A percentile compares a stretch with the other conserved stretches of the same genome.
These are phyloP conservation scores for Cistogaster globosa DNA, from an alignment of 2,888 invertebrate genomes.

Conservation along the genomic window DNA sequence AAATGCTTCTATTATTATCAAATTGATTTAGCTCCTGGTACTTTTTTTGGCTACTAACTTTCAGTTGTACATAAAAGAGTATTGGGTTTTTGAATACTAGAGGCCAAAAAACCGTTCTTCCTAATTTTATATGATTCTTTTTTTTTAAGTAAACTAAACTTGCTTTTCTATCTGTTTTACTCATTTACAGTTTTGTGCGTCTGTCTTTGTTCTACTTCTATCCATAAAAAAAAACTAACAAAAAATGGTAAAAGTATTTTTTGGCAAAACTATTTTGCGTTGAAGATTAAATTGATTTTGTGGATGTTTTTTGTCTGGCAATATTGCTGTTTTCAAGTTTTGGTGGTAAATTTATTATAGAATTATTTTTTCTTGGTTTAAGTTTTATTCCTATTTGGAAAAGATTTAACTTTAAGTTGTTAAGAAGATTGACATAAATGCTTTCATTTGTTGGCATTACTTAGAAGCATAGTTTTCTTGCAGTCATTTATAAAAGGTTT, in stretches of 20 bases:
- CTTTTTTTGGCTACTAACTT: too few species aligned
- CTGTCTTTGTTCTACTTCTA: background rate
- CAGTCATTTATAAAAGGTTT: background rate
- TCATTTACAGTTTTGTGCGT: conserved; percentile 2
- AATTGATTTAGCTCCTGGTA: too few species aligned
- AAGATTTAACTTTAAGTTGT: conserved; percentile 25
- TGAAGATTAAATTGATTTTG: conserved; percentile 65
- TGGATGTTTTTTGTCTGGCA: conserved; percentile 52
- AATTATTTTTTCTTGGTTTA: conserved; percentile 36
- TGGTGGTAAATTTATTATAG: conserved; percentile 41
- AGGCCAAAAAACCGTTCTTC: too few species aligned
- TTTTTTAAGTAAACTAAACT: background rate
- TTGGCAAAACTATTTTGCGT: conserved; percentile 60
- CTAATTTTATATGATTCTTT: too few species aligned
- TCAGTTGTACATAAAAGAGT: too few species aligned
- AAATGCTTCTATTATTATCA: too few species aligned
- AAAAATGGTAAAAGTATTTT: conserved; percentile 35
- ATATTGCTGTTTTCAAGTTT: conserved; percentile 51
- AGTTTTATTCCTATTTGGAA: conserved; percentile 6
- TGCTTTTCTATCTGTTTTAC: background rate
- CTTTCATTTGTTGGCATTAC: conserved; percentile 10
- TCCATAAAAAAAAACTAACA: too few species aligned
- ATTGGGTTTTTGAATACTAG: too few species aligned
- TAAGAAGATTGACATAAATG: conserved; percentile 21
- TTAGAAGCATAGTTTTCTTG: background rate